Evolutionary conservation across 2,797 vertebrate genomes (phyloP), one percentile per base, ranked within the genome.

Genomic region (Malacoraja senta): DNA sequence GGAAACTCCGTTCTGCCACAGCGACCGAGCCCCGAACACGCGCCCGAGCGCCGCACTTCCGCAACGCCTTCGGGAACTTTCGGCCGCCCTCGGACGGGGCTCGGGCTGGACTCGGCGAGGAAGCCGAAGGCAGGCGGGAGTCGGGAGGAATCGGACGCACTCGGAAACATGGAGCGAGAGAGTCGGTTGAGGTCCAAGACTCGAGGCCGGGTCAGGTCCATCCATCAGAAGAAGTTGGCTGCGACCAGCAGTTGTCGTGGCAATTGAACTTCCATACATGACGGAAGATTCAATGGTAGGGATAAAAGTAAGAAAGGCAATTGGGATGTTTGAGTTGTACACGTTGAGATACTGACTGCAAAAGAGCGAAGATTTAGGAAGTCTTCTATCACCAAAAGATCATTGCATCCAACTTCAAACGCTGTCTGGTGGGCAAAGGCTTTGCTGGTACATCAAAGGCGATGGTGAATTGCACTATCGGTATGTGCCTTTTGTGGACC

Each of bases 11-110:
- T 35, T 91, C 68, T 21, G 71, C 12, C 90, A 74, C 65, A 26
- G 35, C 35, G 68, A 53, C 65, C 65, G 21, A 53, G 17, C 15
- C n/a, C 84, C 58, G 81, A 83, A 26, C 53, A 58, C 29, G 17
- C 78, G 53, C 38, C 80, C 8, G 38, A 83, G n/a, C 61, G 61
- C 84, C 84, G 84, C 84, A 88, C 84, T 88, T 88, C 84, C 84
- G 84, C 84, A 68, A 35, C 15, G 1, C n/a, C 84, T 88, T 88
- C 84, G 84, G 61, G n/a, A 88, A 68, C 63, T 8, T 88, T 88
- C 84, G 84, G 84, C 6, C 4, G 8, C 7, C 0, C n/a, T 68
- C 63, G 65, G 17, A 32, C 6, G 0, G 19, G 1, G 88, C 19
- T 63, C 29, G 58, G n/a, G 6, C 44, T 21, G 15, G 63, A 24